phyloP scores from a whole-genome alignment of 2,888 invertebrate species.

The Rhingia rostrata region DNA sequence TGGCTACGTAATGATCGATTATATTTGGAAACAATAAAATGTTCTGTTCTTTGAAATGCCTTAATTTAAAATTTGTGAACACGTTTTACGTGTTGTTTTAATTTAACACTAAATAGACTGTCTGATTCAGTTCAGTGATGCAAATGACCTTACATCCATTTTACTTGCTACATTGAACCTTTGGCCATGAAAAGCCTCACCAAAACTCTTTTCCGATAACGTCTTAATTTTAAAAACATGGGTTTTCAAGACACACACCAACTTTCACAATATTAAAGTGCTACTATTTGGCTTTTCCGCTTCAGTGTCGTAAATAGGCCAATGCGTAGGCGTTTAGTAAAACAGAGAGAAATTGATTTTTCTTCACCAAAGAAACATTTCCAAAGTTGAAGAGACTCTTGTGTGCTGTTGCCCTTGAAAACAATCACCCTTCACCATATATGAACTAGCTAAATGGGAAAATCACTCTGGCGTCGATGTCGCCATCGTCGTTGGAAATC shows the following conservation, averaged over 20 bases:
- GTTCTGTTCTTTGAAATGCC: too few species aligned
- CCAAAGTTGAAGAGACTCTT: background rate
- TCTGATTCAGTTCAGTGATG: too few species aligned
- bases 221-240: background rate
- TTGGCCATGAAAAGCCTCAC: too few species aligned
- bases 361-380: constrained; percentile 3
- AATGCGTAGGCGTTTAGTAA: constrained; percentile 21
- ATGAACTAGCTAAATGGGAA: constrained; percentile 24
- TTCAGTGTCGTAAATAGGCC: constrained; percentile 9
- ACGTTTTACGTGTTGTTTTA: too few species aligned
- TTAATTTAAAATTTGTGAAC: too few species aligned
- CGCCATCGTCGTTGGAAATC: constrained; percentile 1
- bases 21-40: too few species aligned
- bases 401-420: constrained; percentile 9
- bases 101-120: too few species aligned
- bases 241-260: background rate
- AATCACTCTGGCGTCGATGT: constrained; percentile 13
- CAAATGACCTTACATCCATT: too few species aligned
- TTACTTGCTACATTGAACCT: too few species aligned
- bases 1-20: too few species aligned
- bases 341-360: constrained; percentile 23
- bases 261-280: constrained; percentile 1
- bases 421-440: constrained; percentile 28
- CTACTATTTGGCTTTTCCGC: constrained; percentile 27
- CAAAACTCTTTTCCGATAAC: background rate